Conservation (phyloP, 2,888 invertebrate genomes). For the Tolmerus cingulatus region DNA sequence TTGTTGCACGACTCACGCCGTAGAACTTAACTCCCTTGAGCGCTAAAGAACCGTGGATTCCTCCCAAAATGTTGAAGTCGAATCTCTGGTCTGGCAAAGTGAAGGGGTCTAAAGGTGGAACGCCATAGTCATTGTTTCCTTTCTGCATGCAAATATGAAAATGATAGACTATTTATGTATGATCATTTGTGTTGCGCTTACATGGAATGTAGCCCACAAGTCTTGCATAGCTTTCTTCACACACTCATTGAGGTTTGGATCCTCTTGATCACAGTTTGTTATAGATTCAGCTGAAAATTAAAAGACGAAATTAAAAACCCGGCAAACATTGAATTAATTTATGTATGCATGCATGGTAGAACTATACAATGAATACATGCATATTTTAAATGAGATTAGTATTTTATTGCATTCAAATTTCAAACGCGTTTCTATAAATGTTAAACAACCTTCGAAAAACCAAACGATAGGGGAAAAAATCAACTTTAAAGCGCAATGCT, state of each 20-base stretch:
- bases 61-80: constrained; percentile 55
- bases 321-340: background rate
- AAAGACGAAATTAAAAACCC: background rate
- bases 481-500: too few species aligned
- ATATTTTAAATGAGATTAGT: too few species aligned
- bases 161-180: background rate
- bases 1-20: constrained; percentile 66
- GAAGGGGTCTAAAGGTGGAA: constrained; percentile 61
- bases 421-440: too few species aligned
- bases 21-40: constrained; percentile 67
- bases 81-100: constrained; percentile 55
- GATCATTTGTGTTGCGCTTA: constrained; percentile 44
- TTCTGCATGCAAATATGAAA: constrained; percentile 49
- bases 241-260: constrained; percentile 69
- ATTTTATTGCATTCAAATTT: too few species aligned
- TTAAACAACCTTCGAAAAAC: too few species aligned
- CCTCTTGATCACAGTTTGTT: constrained; percentile 67
- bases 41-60: constrained; percentile 57
- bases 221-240: constrained; percentile 67
- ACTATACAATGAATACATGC: background rate
- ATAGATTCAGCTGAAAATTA: constrained; percentile 65
- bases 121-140: constrained; percentile 59
- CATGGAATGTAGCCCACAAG: constrained; percentile 62
- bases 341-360: background rate
- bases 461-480: too few species aligned